Conservation (phyloP, 2,113 vertebrate species). For the Lophotis ruficrista region DNA sequence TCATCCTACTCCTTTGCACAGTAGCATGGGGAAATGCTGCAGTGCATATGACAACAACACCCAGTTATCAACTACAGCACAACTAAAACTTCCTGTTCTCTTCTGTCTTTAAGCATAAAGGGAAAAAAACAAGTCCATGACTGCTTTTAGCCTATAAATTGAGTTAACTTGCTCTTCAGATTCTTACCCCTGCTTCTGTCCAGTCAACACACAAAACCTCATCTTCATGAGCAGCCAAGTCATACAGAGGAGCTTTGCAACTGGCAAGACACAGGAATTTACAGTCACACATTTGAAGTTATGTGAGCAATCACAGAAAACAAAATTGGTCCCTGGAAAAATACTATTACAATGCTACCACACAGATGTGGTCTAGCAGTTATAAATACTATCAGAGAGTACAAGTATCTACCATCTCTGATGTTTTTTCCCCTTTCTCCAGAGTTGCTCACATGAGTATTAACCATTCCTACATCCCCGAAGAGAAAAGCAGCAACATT, state of each 20-base stretch:
- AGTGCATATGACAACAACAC: neutral
- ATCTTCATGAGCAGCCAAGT: slow-evolving; percentile 96
- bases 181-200: slow-evolving; percentile 92
- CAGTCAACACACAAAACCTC: slow-evolving; percentile 96
- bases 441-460: neutral
- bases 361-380: neutral
- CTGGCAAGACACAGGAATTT: slow-evolving; percentile 69
- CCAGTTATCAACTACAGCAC: neutral
- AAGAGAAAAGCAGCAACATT: neutral
- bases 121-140: neutral
- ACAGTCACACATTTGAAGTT: neutral
- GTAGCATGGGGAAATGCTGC: neutral
- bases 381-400: neutral
- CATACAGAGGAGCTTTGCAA: slow-evolving; percentile 94
- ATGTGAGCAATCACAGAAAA: neutral
- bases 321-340: neutral
- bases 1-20: neutral
- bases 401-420: neutral
- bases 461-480: neutral
- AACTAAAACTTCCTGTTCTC: neutral
- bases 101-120: neutral
- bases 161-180: neutral
- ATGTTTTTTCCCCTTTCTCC: neutral
- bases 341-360: neutral
- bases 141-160: neutral